Conservation (phyloP, 2,888 invertebrate genomes). For the Drosophila imparisetae region DNA sequence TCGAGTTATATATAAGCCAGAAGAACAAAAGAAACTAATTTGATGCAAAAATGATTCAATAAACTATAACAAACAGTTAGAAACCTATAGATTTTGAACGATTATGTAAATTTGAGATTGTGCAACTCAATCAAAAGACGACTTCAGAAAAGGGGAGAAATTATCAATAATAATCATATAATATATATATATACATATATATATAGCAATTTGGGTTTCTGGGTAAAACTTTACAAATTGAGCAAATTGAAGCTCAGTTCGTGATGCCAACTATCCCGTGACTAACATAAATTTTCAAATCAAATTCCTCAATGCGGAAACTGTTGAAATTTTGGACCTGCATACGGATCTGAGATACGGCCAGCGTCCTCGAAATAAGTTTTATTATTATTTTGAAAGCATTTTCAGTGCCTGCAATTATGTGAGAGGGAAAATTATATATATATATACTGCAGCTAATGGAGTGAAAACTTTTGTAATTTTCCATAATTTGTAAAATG, state of each 20-base stretch:
- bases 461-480: constrained; percentile 45
- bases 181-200: neutral
- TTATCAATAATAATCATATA: neutral
- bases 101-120: neutral
- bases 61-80: neutral
- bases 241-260: constrained; percentile 6
- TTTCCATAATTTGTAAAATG: constrained; percentile 49
- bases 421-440: constrained; percentile 51
- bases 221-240: neutral
- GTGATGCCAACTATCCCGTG: constrained; percentile 11
- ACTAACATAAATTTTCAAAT: constrained; percentile 13
- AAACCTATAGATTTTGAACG: neutral
- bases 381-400: constrained; percentile 38
- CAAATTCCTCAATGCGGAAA: constrained; percentile 35
- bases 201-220: neutral
- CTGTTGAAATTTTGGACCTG: constrained; percentile 37
- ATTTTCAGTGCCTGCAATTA: constrained; percentile 35
- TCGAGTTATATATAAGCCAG: neutral
- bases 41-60: neutral
- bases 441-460: constrained; percentile 26
- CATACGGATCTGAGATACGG: constrained; percentile 15
- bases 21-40: neutral
- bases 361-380: constrained; percentile 40
- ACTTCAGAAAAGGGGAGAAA: neutral
- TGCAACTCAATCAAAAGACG: neutral